Conservation (phyloP, 2,888 invertebrate species). For the Aspidiotus destructor region DNA sequence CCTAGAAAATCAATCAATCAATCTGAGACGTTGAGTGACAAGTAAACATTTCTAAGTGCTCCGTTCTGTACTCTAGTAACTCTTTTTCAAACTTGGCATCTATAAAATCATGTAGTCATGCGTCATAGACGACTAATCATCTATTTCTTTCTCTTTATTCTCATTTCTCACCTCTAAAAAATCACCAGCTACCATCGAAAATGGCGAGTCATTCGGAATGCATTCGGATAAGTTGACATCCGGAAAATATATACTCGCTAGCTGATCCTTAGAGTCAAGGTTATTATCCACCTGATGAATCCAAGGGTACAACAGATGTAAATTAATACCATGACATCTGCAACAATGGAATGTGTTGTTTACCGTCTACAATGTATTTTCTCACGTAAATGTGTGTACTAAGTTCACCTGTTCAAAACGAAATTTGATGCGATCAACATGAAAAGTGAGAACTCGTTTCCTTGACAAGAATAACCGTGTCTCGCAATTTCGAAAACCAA, state of each 20-base stretch:
- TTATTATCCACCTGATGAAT: constrained; percentile 91
- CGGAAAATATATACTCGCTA: constrained; percentile 68
- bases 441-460: constrained; percentile 94
- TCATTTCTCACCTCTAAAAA: constrained; percentile 66
- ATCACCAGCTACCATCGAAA: constrained; percentile 96
- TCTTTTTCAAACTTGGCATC: too few species aligned
- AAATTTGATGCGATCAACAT: constrained; percentile 97
- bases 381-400: not conserved
- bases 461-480: constrained; percentile 83
- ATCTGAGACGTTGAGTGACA: too few species aligned
- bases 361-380: not conserved
- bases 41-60: too few species aligned
- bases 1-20: constrained; percentile 42
- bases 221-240: constrained; percentile 70
- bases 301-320: constrained; percentile 83
- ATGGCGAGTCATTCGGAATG: constrained; percentile 54
- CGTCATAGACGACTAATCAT: too few species aligned
- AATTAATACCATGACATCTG: constrained; percentile 55
- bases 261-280: constrained; percentile 68
- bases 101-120: too few species aligned
- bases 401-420: constrained; percentile 69
- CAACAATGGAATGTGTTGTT: constrained; percentile 20
- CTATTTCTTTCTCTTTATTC: too few species aligned
- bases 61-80: too few species aligned
- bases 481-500: constrained; percentile 88